Base-by-base conservation (phyloP, 2,797 vertebrate species). In the Synaphobranchus kaupii region DNA sequence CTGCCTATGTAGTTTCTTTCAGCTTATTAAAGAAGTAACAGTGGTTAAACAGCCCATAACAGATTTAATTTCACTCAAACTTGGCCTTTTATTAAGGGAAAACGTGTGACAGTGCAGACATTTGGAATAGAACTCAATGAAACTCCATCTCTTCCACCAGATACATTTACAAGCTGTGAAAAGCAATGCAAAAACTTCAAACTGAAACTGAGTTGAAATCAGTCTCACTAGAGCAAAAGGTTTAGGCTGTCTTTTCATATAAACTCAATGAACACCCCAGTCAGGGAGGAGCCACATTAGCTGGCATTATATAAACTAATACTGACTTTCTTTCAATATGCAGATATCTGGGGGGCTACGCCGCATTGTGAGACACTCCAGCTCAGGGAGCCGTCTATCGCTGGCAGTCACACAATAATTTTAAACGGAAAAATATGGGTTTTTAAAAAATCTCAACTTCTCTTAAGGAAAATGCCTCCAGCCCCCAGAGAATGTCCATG, bases 111-210 rank as follows among this genome's bases (percentile, higher is more conserved):
- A 91, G 92, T 7, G 60, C 90, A 92, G 92, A 92, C 90, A 91
- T 92, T 91, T 90, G 90, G 92, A 92, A 90, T 91, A 89, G 87
- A 89, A 50, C 90, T 90, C 73, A 2, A 90, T 86, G 83, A 87
- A 92, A 60, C 92, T 94, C 92, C 89, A 89, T 83, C 52, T 34
- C 28, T 56, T 83, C n/a, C 81, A 12, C 13, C 28, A 83, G 52
- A 93, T 94, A 93, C 92, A 92, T 89, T 92, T 87, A 90, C 92
- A 92, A 80, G 73, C 91, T 92, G 93, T 92, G 92, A 94, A 94
- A 94, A 94, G 92, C 60, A 87, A 94, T 93, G 92, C 90, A 90
- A 39, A 80, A 88, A 91, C 90, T 89, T 91, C 89, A 91, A 92
- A 91, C 87, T 90, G 91, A 91, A 85, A 90, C 91, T 89, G n/a